Evolutionary conservation across 2,797 vertebrate genomes (phyloP).

Genomic region (Platalea minor): DNA sequence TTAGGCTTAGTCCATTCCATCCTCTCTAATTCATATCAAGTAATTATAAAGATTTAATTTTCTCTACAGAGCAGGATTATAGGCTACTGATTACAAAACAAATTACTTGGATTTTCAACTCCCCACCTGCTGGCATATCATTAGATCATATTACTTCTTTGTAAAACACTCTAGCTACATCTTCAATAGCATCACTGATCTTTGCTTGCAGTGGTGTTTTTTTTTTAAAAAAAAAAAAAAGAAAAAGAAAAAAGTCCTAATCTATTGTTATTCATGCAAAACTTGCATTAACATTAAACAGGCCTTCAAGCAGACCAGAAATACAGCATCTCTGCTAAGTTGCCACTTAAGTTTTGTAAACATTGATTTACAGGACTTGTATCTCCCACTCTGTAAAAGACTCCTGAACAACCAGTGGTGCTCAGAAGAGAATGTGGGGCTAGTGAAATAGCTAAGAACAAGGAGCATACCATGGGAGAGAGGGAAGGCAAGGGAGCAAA

Average conservation of each 20-base stretch:
- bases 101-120: not conserved
- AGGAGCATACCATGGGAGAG: not conserved
- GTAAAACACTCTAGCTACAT: not conserved
- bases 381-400: not conserved
- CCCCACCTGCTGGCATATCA: not conserved
- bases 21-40: not conserved
- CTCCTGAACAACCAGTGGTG: not conserved
- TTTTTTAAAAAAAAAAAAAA: no score
- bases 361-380: not conserved
- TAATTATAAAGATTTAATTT: not conserved
- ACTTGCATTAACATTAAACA: not conserved
- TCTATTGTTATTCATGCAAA: not conserved
- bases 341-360: not conserved
- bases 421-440: not conserved
- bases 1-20: not conserved
- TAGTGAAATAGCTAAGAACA: not conserved
- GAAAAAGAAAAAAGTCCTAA: not conserved
- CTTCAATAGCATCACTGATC: not conserved
- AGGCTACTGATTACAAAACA: not conserved
- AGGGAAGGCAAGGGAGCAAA: not conserved
- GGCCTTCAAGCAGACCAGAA: not conserved
- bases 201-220: not conserved
- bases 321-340: not conserved
- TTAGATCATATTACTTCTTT: not conserved
- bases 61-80: not conserved